Conservation (phyloP, 2,888 invertebrate genomes). For the Pycnomerus fuliginosus region DNA sequence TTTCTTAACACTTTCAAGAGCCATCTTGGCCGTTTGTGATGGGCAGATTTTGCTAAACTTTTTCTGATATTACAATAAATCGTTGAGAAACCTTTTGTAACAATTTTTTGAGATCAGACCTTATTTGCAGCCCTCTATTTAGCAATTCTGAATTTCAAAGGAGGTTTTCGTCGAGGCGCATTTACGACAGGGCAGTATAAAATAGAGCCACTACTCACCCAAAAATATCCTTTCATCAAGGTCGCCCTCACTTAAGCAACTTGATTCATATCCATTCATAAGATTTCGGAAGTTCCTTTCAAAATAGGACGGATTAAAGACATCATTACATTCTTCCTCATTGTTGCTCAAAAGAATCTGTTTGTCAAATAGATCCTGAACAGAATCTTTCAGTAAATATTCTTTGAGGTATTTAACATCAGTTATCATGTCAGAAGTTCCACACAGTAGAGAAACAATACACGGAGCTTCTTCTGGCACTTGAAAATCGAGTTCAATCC, state of each 20-base stretch:
- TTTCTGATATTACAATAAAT: too few relatives aligned
- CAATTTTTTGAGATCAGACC: too few relatives aligned
- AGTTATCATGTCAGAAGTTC: slow-evolving; percentile 58
- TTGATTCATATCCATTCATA: slow-evolving; percentile 86
- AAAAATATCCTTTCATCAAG: slow-evolving; percentile 96
- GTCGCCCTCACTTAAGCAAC: slow-evolving; percentile 87
- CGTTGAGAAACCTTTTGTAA: too few relatives aligned
- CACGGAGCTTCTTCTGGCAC: slow-evolving; percentile 72
- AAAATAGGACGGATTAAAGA: slow-evolving; percentile 78
- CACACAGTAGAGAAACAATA: slow-evolving; percentile 59
- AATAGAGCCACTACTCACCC: slow-evolving; percentile 57
- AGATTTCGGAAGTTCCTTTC: slow-evolving; percentile 83
- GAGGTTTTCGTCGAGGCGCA: background rate
- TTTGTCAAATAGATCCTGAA: slow-evolving; percentile 73
- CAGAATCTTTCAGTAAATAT: slow-evolving; percentile 79
- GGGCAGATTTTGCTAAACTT: too few relatives aligned
- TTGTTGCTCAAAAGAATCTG: slow-evolving; percentile 77
- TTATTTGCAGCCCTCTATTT: too few relatives aligned
- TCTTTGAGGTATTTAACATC: slow-evolving; percentile 91
- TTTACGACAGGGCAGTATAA: background rate
- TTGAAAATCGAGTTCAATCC: slow-evolving; percentile 58
- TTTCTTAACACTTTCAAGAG: too few relatives aligned
- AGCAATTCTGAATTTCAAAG: background rate
- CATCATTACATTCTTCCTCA: slow-evolving; percentile 65
- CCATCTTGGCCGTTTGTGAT: too few relatives aligned